These are phyloP conservation scores for Atractosteus spatula DNA, from an alignment of 2,113 vertebrate genomes.

Conservation along the genomic window DNA sequence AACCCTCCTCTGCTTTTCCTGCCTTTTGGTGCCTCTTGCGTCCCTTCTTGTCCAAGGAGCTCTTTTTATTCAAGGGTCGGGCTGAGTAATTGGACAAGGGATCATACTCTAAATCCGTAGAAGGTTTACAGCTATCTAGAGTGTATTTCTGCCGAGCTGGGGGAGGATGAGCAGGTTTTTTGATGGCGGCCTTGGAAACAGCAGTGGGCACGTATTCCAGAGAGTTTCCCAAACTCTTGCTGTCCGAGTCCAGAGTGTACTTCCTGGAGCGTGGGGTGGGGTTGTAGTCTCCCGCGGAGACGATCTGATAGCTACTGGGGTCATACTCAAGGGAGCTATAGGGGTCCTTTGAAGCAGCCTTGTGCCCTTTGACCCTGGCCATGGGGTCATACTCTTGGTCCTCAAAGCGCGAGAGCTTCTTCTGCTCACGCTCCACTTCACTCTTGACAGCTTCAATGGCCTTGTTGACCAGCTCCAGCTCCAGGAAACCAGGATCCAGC, in stretches of 20 bases:
- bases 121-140: constrained; percentile 82
- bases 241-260: constrained; percentile 77
- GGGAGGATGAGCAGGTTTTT: constrained; percentile 48
- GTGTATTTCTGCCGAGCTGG: constrained; percentile 81
- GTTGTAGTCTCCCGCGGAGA: constrained; percentile 69
- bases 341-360: constrained; percentile 34
- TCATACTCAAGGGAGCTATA: constrained; percentile 66
- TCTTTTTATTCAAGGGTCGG: constrained; percentile 67
- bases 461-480: constrained; percentile 86
- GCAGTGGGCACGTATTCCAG: constrained; percentile 89
- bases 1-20: constrained; percentile 54
- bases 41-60: constrained; percentile 40
- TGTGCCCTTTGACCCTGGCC: constrained; percentile 27
- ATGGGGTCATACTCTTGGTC: constrained; percentile 65
- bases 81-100: constrained; percentile 90
- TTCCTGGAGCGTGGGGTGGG: constrained; percentile 83
- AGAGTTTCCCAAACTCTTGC: constrained; percentile 51
- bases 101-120: constrained; percentile 92
- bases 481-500: constrained; percentile 68
- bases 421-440: constrained; percentile 86
- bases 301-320: constrained; percentile 71
- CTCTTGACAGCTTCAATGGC: constrained; percentile 88
- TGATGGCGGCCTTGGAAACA: constrained; percentile 53
- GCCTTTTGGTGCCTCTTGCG: constrained; percentile 46
- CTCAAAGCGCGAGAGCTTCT: constrained; percentile 77